These are phyloP conservation scores for Betta splendens DNA, from an alignment of 2,797 vertebrate genomes.

Conservation along the genomic window DNA sequence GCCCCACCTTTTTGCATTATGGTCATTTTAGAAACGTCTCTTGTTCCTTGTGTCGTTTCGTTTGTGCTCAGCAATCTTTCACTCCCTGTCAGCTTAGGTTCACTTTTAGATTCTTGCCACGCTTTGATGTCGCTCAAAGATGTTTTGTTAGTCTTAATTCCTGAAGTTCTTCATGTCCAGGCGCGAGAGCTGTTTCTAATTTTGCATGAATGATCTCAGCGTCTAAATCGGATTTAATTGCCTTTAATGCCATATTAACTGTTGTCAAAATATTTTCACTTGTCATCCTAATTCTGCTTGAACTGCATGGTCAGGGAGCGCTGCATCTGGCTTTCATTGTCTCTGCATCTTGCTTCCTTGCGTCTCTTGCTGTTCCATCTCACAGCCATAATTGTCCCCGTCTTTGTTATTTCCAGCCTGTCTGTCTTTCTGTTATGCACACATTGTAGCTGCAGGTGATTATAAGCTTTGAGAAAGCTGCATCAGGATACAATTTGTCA, in stretches of 20 bases:
- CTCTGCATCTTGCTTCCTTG: slow-evolving; percentile 47
- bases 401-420: slow-evolving; percentile 56
- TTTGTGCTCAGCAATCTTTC: slow-evolving; percentile 59
- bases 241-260: slow-evolving; percentile 79
- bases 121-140: slow-evolving; percentile 78
- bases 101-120: slow-evolving; percentile 34
- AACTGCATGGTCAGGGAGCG: slow-evolving; percentile 54
- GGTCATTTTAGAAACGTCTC: slow-evolving; percentile 58
- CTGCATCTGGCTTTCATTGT: slow-evolving; percentile 76
- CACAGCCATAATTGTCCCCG: slow-evolving; percentile 47
- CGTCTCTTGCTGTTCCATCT: slow-evolving; percentile 66
- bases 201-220: slow-evolving; percentile 74
- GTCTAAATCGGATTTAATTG: slow-evolving; percentile 78
- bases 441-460: slow-evolving; percentile 80
- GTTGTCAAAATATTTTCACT: slow-evolving; percentile 83
- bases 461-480: slow-evolving; percentile 79
- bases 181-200: slow-evolving; percentile 76
- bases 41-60: slow-evolving; percentile 68
- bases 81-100: slow-evolving; percentile 59
- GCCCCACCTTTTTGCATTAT: slow-evolving; percentile 63
- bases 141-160: slow-evolving; percentile 71
- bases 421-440: slow-evolving; percentile 44
- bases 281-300: slow-evolving; percentile 74
- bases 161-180: slow-evolving; percentile 54
- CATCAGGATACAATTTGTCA: slow-evolving; percentile 87